phyloP scores from a whole-genome alignment of 1,140 invertebrate species.

The Glossosoma conforme region DNA sequence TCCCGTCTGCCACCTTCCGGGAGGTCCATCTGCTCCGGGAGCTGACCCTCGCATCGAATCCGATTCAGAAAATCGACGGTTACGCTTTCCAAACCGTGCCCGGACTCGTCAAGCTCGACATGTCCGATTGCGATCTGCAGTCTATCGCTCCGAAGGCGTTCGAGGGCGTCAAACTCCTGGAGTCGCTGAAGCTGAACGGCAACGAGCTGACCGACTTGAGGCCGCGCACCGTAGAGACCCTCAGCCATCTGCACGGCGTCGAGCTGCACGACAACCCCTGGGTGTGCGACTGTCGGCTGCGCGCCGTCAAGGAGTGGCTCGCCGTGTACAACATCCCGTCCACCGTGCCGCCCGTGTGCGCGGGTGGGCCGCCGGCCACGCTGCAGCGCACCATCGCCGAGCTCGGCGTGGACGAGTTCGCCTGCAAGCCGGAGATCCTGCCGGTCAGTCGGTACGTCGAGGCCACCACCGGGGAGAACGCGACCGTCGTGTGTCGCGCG shows the following conservation, averaged over 20 bases:
- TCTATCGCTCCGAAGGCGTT: constrained; percentile 74
- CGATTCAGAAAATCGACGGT: constrained; percentile 70
- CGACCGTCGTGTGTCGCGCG: constrained; percentile 74
- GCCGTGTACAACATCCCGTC: constrained; percentile 77
- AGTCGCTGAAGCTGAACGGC: constrained; percentile 74
- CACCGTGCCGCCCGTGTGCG: constrained; percentile 69
- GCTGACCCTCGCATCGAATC: constrained; percentile 73
- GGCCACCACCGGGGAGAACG: constrained; percentile 75
- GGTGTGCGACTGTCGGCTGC: constrained; percentile 82
- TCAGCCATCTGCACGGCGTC: constrained; percentile 72
- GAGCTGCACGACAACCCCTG: constrained; percentile 89
- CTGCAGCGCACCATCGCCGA: constrained; percentile 67
- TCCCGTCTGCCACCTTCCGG: constrained; percentile 73
- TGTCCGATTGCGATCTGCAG: constrained; percentile 75
- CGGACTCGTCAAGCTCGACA: constrained; percentile 76
- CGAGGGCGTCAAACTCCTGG: constrained; percentile 68
- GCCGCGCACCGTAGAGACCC: constrained; percentile 64
- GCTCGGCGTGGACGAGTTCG: constrained; percentile 76
- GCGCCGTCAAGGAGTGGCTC: constrained; percentile 80
- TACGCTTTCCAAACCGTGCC: constrained; percentile 70
- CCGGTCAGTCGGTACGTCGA: constrained; percentile 71
- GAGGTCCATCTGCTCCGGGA: constrained; percentile 76
- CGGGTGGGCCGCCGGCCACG: constrained; percentile 60
- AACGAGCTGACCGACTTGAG: constrained; percentile 71
- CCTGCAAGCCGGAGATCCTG: constrained; percentile 78